Percentiles rank a stretch among this genome's conserved stretches.
Evolutionary conservation across 2,113 vertebrate species (phyloP).

Genomic region (Ochotona curzoniae): DNA sequence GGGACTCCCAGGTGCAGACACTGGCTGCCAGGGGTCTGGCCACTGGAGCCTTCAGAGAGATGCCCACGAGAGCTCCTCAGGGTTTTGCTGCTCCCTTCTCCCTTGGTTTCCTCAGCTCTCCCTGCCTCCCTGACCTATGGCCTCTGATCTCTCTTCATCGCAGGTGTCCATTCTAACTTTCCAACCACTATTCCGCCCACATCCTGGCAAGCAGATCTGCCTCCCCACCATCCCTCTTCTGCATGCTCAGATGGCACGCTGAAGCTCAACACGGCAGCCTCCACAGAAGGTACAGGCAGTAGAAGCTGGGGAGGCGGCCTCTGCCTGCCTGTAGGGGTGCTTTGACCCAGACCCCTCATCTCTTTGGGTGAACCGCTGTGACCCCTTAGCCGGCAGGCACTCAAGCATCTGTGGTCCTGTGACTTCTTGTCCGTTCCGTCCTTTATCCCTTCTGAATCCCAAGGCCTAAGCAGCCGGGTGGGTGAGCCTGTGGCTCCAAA

Average conservation of each 20-base stretch:
- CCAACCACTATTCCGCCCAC: constrained; percentile 75
- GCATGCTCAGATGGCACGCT: constrained; percentile 73
- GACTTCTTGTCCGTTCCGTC: not conserved
- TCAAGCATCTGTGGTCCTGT: not conserved
- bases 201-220: constrained; percentile 80
- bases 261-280: constrained; percentile 75
- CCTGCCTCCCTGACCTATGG: not conserved
- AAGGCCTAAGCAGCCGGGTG: not conserved
- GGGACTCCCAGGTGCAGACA: not conserved
- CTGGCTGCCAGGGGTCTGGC: not conserved
- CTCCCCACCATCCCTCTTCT: constrained; percentile 80
- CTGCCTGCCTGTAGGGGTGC: not conserved
- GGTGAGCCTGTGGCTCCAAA: not conserved
- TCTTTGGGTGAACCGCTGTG: not conserved
- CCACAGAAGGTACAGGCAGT: constrained; percentile 74
- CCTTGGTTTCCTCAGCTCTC: not conserved
- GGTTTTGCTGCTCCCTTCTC: not conserved
- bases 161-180: constrained; percentile 78
- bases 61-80: not conserved
- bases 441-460: not conserved
- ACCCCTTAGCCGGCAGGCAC: not conserved
- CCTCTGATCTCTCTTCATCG: not conserved
- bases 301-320: not conserved
- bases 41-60: not conserved
- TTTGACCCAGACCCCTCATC: fast-evolving